phyloP scores from a whole-genome alignment of 2,797 vertebrate species.

The Tolypeutes matacus region DNA sequence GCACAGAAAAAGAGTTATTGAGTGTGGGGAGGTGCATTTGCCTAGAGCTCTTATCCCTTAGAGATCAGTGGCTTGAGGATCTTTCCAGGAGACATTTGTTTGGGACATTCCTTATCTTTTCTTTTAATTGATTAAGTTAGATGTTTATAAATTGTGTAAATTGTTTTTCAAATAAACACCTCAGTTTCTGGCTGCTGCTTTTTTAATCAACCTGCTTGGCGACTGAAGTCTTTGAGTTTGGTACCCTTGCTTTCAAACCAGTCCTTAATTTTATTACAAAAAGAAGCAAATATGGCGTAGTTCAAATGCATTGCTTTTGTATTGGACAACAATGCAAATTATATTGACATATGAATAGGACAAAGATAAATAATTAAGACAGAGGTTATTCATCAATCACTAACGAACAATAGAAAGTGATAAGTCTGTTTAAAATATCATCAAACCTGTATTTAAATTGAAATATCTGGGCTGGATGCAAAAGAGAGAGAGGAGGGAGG shows the following conservation, averaged over 20 bases:
- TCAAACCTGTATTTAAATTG: constrained; percentile 43
- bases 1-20: background rate
- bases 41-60: background rate
- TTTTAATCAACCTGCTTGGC: background rate
- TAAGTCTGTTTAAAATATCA: constrained; percentile 41
- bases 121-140: background rate
- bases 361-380: constrained; percentile 58
- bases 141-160: constrained; percentile 7
- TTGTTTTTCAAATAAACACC: constrained; percentile 36
- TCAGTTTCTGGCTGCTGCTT: background rate
- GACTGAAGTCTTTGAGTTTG: constrained; percentile 6
- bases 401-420: constrained; percentile 35
- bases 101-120: background rate
- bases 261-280: constrained; percentile 54
- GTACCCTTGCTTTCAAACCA: background rate
- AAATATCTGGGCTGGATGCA: background rate
- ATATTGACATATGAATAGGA: constrained; percentile 4
- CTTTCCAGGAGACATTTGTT: background rate
- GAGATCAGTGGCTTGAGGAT: background rate
- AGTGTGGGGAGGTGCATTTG: background rate
- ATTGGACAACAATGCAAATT: constrained; percentile 28
- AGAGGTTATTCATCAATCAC: constrained; percentile 55
- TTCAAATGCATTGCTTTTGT: constrained; percentile 36
- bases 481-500: background rate
- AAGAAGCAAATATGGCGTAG: constrained; percentile 9